Evolutionary conservation across 2,797 vertebrate genomes (phyloP).

Genomic region (Centroberyx gerrardi): DNA sequence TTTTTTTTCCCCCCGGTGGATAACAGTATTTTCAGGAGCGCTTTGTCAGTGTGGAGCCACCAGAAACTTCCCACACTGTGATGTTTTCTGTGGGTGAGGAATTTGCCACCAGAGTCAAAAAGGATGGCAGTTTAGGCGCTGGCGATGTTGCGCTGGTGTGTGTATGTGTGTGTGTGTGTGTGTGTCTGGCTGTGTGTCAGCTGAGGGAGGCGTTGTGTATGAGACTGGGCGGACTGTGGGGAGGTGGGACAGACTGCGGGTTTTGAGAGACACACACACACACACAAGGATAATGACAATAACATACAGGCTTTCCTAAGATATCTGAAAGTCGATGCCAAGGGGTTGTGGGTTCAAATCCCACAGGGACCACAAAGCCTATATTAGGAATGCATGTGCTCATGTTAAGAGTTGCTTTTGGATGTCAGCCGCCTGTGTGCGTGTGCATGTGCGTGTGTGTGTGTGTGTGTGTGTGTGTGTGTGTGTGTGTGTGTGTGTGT

Average conservation of each 20-base stretch:
- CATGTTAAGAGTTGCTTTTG: conserved; percentile 35
- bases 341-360: conserved; percentile 43
- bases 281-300: conserved; percentile 28
- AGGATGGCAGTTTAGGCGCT: neutral
- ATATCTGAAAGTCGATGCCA: conserved; percentile 47
- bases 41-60: neutral
- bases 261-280: neutral
- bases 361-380: conserved; percentile 51
- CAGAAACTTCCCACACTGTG: neutral
- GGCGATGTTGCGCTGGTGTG: neutral
- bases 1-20: neutral
- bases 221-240: neutral
- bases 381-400: conserved; percentile 40
- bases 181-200: conserved; percentile 16
- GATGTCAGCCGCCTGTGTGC: conserved; percentile 48
- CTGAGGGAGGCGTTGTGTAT: neutral
- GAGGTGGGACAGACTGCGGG: neutral
- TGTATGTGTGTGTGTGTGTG: conserved; percentile 10
- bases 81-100: neutral
- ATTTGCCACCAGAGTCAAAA: neutral
- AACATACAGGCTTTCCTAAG: conserved; percentile 37
- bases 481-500: conserved; percentile 17
- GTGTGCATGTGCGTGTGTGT: no score
- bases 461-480: conserved; percentile 17
- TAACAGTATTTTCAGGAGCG: neutral